These are phyloP conservation scores for Scalopus aquaticus DNA, from an alignment of 2,113 vertebrate species.

Conservation along the genomic window DNA sequence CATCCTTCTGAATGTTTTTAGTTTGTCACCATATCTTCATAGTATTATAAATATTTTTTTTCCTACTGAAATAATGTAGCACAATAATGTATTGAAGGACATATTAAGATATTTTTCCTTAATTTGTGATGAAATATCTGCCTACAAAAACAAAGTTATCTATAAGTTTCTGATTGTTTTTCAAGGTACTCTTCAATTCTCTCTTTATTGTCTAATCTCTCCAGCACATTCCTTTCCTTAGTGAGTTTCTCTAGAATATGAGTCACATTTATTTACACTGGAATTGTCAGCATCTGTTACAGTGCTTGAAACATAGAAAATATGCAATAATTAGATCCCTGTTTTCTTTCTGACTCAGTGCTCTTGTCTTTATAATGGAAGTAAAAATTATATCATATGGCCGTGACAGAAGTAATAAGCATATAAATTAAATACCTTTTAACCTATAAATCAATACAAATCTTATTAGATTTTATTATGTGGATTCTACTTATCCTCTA, in stretches of 20 bases:
- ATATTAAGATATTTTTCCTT: background rate
- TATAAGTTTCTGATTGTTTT: background rate
- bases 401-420: background rate
- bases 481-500: background rate
- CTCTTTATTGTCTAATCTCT: background rate
- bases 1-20: background rate
- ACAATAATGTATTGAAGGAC: background rate
- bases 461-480: background rate
- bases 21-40: background rate
- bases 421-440: background rate
- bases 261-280: background rate
- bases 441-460: background rate
- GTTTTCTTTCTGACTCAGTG: background rate
- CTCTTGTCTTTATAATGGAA: background rate
- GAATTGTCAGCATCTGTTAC: background rate
- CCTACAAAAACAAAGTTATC: background rate
- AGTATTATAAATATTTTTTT: background rate
- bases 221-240: background rate
- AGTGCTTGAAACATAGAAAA: background rate
- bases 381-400: background rate
- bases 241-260: background rate
- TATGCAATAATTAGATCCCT: background rate
- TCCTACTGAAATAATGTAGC: background rate
- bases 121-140: conserved; percentile 7
- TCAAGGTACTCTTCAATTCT: background rate